A percentile compares a stretch with the other conserved stretches of the same genome.
Conservation (phyloP, 2,113 vertebrate genomes). For the Gambusia affinis region DNA sequence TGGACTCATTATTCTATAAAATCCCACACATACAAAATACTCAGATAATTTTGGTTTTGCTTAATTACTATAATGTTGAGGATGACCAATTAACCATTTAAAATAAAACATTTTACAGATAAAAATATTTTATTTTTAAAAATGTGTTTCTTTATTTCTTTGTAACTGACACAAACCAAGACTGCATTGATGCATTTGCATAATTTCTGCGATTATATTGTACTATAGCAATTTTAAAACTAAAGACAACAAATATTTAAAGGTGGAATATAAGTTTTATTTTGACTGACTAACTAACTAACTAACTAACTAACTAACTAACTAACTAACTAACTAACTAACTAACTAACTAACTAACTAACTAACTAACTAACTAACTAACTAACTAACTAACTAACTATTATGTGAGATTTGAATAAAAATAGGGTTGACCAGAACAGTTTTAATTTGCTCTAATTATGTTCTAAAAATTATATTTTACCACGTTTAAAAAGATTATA, state of each 20-base stretch:
- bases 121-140: not conserved
- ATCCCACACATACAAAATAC: not conserved
- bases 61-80: not conserved
- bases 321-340: not conserved
- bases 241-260: no score
- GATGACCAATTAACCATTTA: not conserved
- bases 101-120: not conserved
- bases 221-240: not conserved
- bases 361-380: not conserved
- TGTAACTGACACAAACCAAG: not conserved
- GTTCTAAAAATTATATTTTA: constrained; percentile 17
- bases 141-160: not conserved
- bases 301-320: not conserved
- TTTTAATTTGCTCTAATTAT: not conserved
- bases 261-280: not conserved
- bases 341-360: not conserved
- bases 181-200: not conserved
- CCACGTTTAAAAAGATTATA: not conserved
- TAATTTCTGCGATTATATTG: not conserved
- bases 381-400: not conserved
- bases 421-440: not conserved
- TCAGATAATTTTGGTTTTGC: not conserved
- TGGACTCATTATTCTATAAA: not conserved
- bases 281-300: not conserved
- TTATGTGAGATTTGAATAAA: not conserved